A percentile compares a stretch with the other conserved stretches of the same genome.
Conservation (phyloP, 2,797 vertebrate genomes). For the Clamator glandarius region DNA sequence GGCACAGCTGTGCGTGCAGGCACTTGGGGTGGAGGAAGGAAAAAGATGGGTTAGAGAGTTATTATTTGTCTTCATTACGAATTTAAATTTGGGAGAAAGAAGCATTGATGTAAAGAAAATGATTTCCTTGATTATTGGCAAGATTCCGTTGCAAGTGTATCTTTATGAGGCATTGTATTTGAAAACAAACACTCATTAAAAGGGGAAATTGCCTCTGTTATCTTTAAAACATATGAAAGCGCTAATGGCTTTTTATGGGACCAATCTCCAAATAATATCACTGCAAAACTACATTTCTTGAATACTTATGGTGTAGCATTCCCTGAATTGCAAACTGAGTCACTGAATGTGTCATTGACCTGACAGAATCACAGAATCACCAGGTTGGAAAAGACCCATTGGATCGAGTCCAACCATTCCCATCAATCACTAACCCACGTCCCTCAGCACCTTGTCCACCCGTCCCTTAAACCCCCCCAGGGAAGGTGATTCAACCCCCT, state of each 20-base stretch:
- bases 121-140: not conserved
- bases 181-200: not conserved
- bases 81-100: not conserved
- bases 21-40: not conserved
- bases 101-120: not conserved
- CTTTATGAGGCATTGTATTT: not conserved
- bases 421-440: too few species aligned
- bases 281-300: accelerated
- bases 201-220: not conserved
- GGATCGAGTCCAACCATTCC: too few species aligned
- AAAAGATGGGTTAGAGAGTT: not conserved
- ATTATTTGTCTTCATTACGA: not conserved
- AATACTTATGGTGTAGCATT: not conserved
- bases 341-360: not conserved
- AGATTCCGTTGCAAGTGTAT: not conserved
- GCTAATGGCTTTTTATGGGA: not conserved
- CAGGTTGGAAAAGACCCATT: too few species aligned
- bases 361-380: too few species aligned
- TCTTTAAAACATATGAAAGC: too few species aligned
- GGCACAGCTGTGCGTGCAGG: too few species aligned
- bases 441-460: too few species aligned
- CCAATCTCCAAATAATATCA: not conserved
- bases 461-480: too few species aligned
- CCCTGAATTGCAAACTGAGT: not conserved
- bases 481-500: too few species aligned